Base-by-base conservation (phyloP, 2,797 vertebrate genomes). In the Cuniculus paca region DNA sequence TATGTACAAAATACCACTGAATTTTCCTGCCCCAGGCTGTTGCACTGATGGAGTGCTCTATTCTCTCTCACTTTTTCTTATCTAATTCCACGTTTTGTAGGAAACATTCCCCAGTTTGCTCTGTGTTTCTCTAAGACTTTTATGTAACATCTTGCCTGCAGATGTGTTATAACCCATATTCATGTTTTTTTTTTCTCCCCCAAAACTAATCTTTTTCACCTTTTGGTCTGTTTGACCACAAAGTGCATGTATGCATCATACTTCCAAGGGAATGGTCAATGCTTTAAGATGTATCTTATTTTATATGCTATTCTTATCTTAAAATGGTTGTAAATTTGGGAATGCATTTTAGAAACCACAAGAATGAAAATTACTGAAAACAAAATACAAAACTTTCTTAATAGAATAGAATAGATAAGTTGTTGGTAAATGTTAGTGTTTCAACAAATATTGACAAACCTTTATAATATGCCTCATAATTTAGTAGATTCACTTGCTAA, bases 311-410 rank as follows among this genome's bases (percentile, higher is more conserved):
- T 72, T 81, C 83, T 31, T 52, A 80, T 36, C 28, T 85, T 22
- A 56, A 93, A 6, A 50, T 39, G 63, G n/a, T 80, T 20, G 31
- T 16, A 56, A 2, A 16, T 77, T 65, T 80, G 92, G 48, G 17
- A 84, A 92, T 78, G 2, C 8, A 17, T 83, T 50, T 87, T 84
- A 81, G 36, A 89, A 65, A 78, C 5, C 5, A 24, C 13, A 12
- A 3, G 6, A 80, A 34, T 93, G 24, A 93, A 82, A 78, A 39
- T 26, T 84, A n/a, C 13, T 90, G 36, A 88, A 90, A 79, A 31
- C 45, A 90, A 93, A 84, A 13, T 2, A 28, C 65, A 28, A 87
- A 7, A 42, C 61, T 48, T 36, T 39, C 8, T 84, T 88, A 65
- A 65, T n/a, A 12, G 45, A 75, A 19, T 31, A 34, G 13, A 65